Evolutionary conservation across 53 echinoderm and acorn worm species (phyloP), one percentile per base, ranked within the genome.

Genomic region (Paracentrotus lividus): DNA sequence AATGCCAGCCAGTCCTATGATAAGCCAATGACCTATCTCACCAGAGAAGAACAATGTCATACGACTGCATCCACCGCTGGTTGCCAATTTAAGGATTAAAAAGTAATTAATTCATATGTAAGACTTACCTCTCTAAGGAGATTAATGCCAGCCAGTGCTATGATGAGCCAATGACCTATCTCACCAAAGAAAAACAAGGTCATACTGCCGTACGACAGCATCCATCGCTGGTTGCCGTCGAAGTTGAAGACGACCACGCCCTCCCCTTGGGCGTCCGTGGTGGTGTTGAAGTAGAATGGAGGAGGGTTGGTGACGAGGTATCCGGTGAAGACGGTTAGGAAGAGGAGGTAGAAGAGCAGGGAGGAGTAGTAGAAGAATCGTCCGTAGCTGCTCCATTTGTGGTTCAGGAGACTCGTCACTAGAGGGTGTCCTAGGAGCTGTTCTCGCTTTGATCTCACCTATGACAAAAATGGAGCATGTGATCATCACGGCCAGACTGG

Each of bases 331-430:
- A 99, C 92, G n/a, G 94, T 55, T 54, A 99, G 77, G 94, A 97
- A 97, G n/a, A 94, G 40, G 16, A 94, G 81, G 72, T 96, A 97
- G 94, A 97, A 93, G 77, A 96, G 42, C 44, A 99, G 94, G 23
- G 96, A 97, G 10, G 92, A 29, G 94, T 97, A 99, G 96, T 99
- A 99, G 96, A 99, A 96, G 93, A 95, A 69, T 13, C 99, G 94
- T 14, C 97, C 97, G 31, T 99, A 99, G 92, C 95, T 95, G 85
- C 93, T 95, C 99, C 99, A 99, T 91, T 99, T 99, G 94, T 97
- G 97, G 57, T 94, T 93, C 58, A 99, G 93, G 55, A 98, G 95
- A 49, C 95, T 95, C 47, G 96, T 95, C 49, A 95, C 94, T 44
- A 96, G 92, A 42, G 98, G 98, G 86, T 99, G 99, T 4, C 96